Base-by-base conservation (phyloP, 2,797 vertebrate species). In the Crocodylus rhombifer region DNA sequence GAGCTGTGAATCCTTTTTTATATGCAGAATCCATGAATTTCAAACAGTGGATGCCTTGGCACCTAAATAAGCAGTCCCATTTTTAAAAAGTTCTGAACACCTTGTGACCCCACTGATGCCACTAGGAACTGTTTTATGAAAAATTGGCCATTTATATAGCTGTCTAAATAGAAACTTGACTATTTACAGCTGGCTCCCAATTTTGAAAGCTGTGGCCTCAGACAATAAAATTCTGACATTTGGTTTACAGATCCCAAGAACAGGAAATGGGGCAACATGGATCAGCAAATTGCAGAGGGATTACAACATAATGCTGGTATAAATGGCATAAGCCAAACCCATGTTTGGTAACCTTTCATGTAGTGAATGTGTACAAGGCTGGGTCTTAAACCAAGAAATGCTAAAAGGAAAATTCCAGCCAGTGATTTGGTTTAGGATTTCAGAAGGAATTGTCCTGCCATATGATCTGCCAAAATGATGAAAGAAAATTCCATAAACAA, bases 261-360 rank as follows among this genome's bases (percentile, higher is more conserved):
- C 78, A 83, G 83, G 62, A 60, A 78, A 93, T 67, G 56, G n/a
- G 0, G 0, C 62, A 87, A 87, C 58, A 57, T 51, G 75, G 62
- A 69, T 36, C 71, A 90, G 78, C 57, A 80, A 90, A 80, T 16
- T 81, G 65, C 81, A 86, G 28, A 13, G 57, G 67, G 78, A 90
- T 94, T 85, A 87, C 18, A 87, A 77, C 51, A 74, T 51, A 83
- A 91, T 79, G 25, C 17, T 56, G 55, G 63, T 64, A 87, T 82
- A 89, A 83, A 87, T 7, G 83, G 51, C 57, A 56, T 23, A 71
- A 71, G 60, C 1, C 4, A 96, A 96, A 92, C 33, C 16, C 80
- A 87, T 65, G 60, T 56, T 11, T 79, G 63, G 63, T 75, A 80
- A 95, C 28, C 51, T 86, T 87, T 85, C 16, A 77, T 26, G 28